Evolutionary conservation across 2,113 vertebrate species (phyloP).

Genomic region (Speoplatyrhinus poulsoni): DNA sequence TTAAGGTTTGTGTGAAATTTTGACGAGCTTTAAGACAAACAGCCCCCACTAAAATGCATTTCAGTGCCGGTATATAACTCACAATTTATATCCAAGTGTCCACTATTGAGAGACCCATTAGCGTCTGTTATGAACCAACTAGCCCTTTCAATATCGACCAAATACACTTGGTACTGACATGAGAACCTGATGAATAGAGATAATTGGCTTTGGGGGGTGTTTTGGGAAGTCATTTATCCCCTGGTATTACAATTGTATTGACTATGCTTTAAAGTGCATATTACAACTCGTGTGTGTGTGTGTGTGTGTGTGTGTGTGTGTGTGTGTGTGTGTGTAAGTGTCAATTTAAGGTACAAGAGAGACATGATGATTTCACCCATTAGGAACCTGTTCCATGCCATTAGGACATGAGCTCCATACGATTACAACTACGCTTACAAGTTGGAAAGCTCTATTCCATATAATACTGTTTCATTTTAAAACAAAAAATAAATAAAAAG

Average conservation of each 20-base stretch:
- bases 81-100: conserved; percentile 21
- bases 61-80: background rate
- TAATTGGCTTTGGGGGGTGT: conserved; percentile 11
- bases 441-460: conserved; percentile 37
- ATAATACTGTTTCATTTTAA: background rate
- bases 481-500: conserved; percentile 7
- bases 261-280: conserved; percentile 32
- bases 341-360: conserved; percentile 27
- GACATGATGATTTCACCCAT: conserved; percentile 33
- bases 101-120: conserved; percentile 12
- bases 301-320: conserved; percentile 16
- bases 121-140: conserved; percentile 12
- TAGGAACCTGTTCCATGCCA: conserved; percentile 50
- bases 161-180: background rate
- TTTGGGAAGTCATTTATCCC: conserved; percentile 11
- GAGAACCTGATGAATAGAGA: conserved; percentile 8
- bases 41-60: conserved; percentile 21
- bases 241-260: background rate
- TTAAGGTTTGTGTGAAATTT: conserved; percentile 43
- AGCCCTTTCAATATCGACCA: background rate
- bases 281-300: conserved; percentile 33
- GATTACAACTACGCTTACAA: conserved; percentile 61
- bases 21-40: conserved; percentile 40
- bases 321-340: conserved; percentile 20
- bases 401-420: conserved; percentile 47